phyloP scores from a whole-genome alignment of 2,113 vertebrate genomes.

The Ciconia maguari region DNA sequence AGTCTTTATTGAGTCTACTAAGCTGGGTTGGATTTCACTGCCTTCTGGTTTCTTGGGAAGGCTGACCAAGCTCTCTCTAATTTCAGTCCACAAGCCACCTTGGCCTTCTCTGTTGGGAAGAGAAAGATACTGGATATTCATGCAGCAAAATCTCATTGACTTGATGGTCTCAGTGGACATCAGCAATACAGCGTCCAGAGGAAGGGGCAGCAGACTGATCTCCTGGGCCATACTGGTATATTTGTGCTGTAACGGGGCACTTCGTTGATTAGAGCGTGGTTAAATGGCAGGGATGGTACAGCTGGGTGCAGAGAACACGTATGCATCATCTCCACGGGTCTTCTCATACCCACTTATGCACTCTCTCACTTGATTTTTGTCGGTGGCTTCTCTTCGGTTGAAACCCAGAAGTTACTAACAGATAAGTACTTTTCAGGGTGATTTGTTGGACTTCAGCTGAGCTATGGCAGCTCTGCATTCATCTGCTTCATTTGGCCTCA shows the following conservation, averaged over 20 bases:
- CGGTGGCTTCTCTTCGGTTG: background rate
- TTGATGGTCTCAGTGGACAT: background rate
- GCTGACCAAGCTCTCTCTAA: background rate
- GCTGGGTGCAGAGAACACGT: background rate
- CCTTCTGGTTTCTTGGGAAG: background rate
- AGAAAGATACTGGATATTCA: background rate
- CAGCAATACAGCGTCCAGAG: background rate
- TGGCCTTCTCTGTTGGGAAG: background rate
- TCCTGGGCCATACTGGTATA: background rate
- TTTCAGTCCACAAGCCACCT: background rate
- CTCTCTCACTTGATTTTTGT: background rate
- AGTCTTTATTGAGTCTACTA: background rate
- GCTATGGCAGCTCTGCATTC: background rate
- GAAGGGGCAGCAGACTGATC: rapidly evolving
- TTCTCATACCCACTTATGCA: background rate
- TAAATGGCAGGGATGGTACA: background rate
- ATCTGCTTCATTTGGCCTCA: background rate
- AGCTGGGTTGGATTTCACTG: background rate
- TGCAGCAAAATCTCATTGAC: background rate
- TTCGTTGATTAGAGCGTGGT: rapidly evolving
- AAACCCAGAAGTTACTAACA: background rate
- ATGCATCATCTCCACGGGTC: background rate
- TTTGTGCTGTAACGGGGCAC: background rate
- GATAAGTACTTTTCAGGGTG: background rate
- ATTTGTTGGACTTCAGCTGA: background rate